Base-by-base conservation (phyloP, 2,113 vertebrate genomes). In the Xyliphius kryptos region DNA sequence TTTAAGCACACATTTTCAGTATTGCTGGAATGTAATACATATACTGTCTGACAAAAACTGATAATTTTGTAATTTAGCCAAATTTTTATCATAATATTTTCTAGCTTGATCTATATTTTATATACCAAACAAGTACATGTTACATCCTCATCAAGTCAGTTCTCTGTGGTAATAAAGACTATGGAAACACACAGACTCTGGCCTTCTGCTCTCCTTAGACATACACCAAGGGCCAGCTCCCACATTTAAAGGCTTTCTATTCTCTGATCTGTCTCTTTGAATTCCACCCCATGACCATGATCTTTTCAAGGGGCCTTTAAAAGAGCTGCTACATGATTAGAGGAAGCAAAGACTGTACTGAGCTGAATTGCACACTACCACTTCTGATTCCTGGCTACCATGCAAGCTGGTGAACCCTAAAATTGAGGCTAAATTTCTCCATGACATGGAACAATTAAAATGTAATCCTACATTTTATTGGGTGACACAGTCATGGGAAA, bases 231-330 rank as follows among this genome's bases (percentile, higher is more conserved):
- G 55, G 55, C 48, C 20, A 36, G 51, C 58, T 52, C 47, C 48
- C 66, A 47, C 47, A 60, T 68, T 80, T 77, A 66, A 68, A 44
- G 72, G 56, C 38, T 59, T 53, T 67, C 71, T 83, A 74, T 85
- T 84, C 77, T 83, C 75, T 61, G 66, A 66, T 77, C 82, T 82
- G 82, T 85, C 83, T 76, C 74, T 71, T 80, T 79, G 67, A 74
- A 80, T 85, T 76, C 67, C 74, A 63, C 66, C 77, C 76, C 80
- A 81, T 80, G 81, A 82, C 75, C 66, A 75, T 76, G 74, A 85
- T 79, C 67, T 74, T 76, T 79, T 84, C 80, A 83, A 82, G 75
- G 75, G 70, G 21, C 56, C 56, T 76, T 80, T 67, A 80, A 83
- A 79, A 81, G 69, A 75, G 49, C 44, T 16, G 16, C 19, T 22